Evolutionary conservation across 2,888 invertebrate genomes (phyloP), one percentile per base, ranked within the genome.

Genomic region (Callimorpha dominula): DNA sequence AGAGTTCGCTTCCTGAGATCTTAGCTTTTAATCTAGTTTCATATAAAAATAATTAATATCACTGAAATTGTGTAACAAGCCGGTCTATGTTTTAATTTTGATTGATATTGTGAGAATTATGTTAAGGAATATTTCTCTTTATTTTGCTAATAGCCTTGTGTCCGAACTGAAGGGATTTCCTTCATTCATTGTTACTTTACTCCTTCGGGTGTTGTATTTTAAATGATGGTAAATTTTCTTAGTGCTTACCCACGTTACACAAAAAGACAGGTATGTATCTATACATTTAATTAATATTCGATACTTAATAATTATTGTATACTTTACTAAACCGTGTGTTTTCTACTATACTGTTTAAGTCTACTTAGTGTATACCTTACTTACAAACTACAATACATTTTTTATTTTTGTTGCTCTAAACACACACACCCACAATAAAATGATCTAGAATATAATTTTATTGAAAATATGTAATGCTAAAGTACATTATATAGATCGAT

Each of bases 1-100:
- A 87, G 90, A 93, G 89, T 92, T 92, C 89, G 90, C 89, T 91
- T 89, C 87, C 84, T 83, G 84, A 88, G 88, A 87, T 89, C 88
- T 84, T 81, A 85, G 84, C 89, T 91, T 91, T 90, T 87, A 87
- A 87, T 91, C 88, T 88, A 90, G 90, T 89, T 91, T 90, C 81
- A 84, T 86, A 87, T 86, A 84, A 85, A 85, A 78, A 85, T 85
- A 87, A 79, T 81, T 81, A 81, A 81, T 81, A 74, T 76, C 75
- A 76, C 65, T 74, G 71, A 68, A 72, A 73, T 78, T 85, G 78
- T 78, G 80, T 69, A 75, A 76, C 46, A 64, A 71, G 71, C 68
- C 49, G 65, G 31, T 6, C 1, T 15, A 8, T 14, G 17, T 60
- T 68, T 4, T 46, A 67, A 52, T 46, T 43, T 67, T 42, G 42